These are phyloP conservation scores for Albula goreensis DNA, from an alignment of 2,113 vertebrate species.

Conservation along the genomic window DNA sequence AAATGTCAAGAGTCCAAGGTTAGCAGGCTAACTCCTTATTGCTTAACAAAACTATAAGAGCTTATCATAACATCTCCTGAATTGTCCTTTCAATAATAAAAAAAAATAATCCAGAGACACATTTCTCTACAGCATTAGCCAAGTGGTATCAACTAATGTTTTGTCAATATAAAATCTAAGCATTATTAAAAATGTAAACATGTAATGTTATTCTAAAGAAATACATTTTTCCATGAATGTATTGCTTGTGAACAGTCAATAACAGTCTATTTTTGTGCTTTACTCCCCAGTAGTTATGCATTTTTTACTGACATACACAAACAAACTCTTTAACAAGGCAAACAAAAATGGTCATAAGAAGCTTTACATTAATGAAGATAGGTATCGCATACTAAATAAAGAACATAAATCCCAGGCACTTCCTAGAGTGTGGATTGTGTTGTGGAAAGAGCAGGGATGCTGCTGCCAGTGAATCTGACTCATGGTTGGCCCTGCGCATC, in stretches of 20 bases:
- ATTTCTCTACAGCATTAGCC: neutral
- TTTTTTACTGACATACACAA: too few species aligned
- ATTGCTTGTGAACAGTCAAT: too few species aligned
- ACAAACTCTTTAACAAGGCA: too few species aligned
- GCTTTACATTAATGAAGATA: too few species aligned
- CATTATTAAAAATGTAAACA: too few species aligned
- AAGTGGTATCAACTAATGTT: too few species aligned
- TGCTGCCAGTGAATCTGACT: constrained; percentile 23
- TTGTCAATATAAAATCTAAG: too few species aligned
- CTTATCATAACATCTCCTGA: constrained; percentile 13
- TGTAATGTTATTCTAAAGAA: too few species aligned
- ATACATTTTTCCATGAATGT: too few species aligned
- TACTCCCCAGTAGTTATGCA: too few species aligned
- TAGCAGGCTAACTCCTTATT: constrained; percentile 29
- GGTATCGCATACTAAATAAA: neutral
- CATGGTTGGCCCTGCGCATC: constrained; percentile 29
- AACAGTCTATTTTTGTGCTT: too few species aligned
- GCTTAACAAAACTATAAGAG: neutral
- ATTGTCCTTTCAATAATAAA: neutral
- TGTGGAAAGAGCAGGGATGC: neutral
- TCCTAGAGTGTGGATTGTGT: neutral
- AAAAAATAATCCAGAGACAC: neutral
- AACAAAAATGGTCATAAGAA: too few species aligned
- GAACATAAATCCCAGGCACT: neutral
- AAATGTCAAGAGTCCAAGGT: constrained; percentile 38